These are phyloP conservation scores for Tetragonisca angustula DNA, from an alignment of 2,888 invertebrate species.

Conservation along the genomic window DNA sequence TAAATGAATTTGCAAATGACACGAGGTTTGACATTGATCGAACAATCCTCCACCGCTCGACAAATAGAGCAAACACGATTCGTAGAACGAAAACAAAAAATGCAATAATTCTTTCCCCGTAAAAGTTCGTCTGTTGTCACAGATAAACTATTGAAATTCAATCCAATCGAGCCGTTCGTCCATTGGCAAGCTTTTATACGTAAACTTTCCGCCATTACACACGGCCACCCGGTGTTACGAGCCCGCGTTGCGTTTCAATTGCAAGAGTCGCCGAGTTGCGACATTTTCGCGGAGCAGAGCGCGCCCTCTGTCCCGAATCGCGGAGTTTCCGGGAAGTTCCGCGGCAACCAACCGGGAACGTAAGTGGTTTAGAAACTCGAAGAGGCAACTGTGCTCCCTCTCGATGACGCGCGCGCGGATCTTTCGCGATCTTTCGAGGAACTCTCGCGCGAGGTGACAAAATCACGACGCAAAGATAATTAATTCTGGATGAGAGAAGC, in stretches of 20 bases:
- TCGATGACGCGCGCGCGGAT: conserved; percentile 19
- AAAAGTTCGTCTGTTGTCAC: background rate
- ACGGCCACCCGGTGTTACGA: background rate
- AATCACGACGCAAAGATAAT: background rate
- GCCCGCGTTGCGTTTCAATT: background rate
- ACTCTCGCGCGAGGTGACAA: background rate
- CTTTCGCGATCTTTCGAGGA: background rate
- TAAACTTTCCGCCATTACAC: background rate
- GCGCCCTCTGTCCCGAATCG: background rate
- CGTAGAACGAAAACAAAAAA: too few relatives aligned
- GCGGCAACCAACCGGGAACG: conserved; percentile 25
- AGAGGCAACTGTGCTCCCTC: conserved; percentile 1
- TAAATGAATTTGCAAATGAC: too few relatives aligned
- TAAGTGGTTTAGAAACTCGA: conserved; percentile 43
- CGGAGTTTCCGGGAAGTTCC: conserved; percentile 20
- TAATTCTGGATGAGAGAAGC: background rate
- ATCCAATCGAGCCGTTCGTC: background rate
- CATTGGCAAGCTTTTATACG: background rate
- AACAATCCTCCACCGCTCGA: too few relatives aligned
- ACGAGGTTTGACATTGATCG: too few relatives aligned
- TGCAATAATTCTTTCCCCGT: background rate
- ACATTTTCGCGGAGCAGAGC: conserved; percentile 17
- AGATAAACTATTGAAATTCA: background rate
- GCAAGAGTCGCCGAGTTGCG: background rate
- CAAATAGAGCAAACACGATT: too few relatives aligned